Base-by-base conservation (phyloP, 2,888 invertebrate genomes). In the Vanessa cardui region DNA sequence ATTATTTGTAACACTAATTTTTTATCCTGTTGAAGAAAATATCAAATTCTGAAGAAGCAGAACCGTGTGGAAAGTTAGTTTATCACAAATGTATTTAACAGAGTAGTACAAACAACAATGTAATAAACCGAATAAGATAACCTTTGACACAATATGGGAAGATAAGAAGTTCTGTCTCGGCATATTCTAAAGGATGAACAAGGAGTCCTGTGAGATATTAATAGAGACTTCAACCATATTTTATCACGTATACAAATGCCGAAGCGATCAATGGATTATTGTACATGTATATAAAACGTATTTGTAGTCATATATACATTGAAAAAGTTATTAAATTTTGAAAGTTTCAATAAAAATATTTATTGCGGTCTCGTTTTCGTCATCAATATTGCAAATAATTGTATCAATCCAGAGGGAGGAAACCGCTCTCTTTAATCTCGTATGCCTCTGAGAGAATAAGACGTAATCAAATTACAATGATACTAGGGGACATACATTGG, bases 381-480 rank as follows among this genome's bases (percentile, higher is more conserved):
- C 39, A 39, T 39, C 7, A 26, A 26, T 31, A 54, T 54, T 31
- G 52, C 31, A 31, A 12, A 54, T 52, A 62, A 62, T 68, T 26
- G 54, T 49, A 68, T 68, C 50, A 65, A 64, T 47, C 61, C 49
- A 66, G 58, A 65, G 68, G 68, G 66, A 69, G 62, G 61, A 63
- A 60, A 64, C 68, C 64, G 70, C 66, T 64, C 66, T 65, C 70
- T 71, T 76, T 71, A 59, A 73, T 76, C 71, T 73, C 72, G 65
- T 69, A 67, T 61, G 69, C 70, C 70, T 52, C 66, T 47, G 63
- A 69, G 62, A 69, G 66, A 52, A 68, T 66, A 58, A 71, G 64
- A 62, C 47, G 65, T 77, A 77, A 77, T 77, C 73, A 72, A 74
- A 72, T 77, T 77, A 77, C 67, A 63, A 66, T 62, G 68, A 66